phyloP scores from a whole-genome alignment of 2,888 invertebrate species.

The Euplagia quadripunctaria region DNA sequence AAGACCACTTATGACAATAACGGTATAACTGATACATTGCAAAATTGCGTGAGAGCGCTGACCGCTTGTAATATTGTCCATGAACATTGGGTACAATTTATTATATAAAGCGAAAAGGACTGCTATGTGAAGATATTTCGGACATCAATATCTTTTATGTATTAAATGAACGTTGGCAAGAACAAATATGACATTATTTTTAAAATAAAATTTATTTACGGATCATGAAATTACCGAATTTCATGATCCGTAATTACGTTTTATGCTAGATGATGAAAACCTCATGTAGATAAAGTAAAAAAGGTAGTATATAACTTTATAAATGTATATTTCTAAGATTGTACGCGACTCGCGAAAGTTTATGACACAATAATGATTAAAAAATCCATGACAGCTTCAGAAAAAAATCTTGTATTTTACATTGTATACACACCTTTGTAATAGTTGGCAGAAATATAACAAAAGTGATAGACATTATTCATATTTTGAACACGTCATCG shows the following conservation, averaged over 20 bases:
- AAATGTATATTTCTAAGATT: no score
- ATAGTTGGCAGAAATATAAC: background rate
- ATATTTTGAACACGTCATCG: background rate
- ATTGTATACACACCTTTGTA: background rate
- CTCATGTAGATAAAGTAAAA: background rate
- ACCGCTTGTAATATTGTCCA: background rate
- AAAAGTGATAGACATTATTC: background rate
- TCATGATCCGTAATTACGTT: background rate
- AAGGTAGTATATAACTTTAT: background rate
- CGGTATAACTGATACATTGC: slow-evolving; percentile 16
- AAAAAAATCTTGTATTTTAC: background rate
- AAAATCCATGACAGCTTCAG: background rate
- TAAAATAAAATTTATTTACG: no score
- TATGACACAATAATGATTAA: background rate
- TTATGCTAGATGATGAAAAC: background rate
- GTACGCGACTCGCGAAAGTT: background rate
- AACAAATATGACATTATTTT: background rate
- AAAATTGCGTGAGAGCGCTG: slow-evolving; percentile 18
- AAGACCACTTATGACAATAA: slow-evolving; percentile 22
- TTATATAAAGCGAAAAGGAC: background rate
- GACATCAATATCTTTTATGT: background rate
- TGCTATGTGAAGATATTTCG: background rate
- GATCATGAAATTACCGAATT: background rate
- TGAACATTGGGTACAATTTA: slow-evolving; percentile 8
- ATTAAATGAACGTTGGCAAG: background rate